Evolutionary conservation across 1,140 invertebrate genomes (phyloP).

Genomic region (Ceratitis capitata): DNA sequence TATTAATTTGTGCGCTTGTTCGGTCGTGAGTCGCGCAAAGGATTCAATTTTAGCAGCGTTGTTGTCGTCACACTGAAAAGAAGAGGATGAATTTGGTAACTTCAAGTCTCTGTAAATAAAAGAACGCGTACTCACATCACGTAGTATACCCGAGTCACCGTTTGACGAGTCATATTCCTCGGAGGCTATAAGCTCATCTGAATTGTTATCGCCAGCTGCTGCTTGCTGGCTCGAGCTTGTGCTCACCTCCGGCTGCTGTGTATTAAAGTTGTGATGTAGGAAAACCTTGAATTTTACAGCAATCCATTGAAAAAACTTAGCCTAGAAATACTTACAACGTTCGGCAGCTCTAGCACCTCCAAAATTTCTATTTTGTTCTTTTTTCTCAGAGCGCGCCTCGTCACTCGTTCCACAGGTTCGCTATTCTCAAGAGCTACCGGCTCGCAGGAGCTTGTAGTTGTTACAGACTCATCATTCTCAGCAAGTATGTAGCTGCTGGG

Average conservation of each 20-base stretch:
- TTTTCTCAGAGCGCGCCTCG: neutral
- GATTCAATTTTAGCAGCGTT: neutral
- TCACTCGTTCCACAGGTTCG: neutral
- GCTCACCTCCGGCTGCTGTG: neutral
- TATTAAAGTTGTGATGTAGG: neutral
- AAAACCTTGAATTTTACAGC: no score
- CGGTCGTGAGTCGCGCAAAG: slow-evolving; percentile 47
- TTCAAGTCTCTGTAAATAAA: neutral
- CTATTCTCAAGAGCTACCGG: no score
- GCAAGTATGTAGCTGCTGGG: no score
- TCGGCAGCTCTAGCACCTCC: neutral
- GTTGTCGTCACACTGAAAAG: neutral
- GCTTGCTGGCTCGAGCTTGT: neutral
- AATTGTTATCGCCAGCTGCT: neutral
- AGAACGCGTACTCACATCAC: neutral
- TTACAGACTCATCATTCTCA: no score
- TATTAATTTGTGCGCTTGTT: slow-evolving; percentile 48
- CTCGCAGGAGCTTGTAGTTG: no score
- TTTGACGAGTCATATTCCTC: slow-evolving; percentile 5
- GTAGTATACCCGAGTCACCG: slow-evolving; percentile 21
- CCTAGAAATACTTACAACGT: neutral
- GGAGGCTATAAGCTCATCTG: neutral
- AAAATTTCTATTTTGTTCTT: neutral
- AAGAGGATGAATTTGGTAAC: neutral
- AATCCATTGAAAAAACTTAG: no score